phyloP scores from a whole-genome alignment of 2,888 invertebrate genomes.

The Pandemis cinnamomeana region DNA sequence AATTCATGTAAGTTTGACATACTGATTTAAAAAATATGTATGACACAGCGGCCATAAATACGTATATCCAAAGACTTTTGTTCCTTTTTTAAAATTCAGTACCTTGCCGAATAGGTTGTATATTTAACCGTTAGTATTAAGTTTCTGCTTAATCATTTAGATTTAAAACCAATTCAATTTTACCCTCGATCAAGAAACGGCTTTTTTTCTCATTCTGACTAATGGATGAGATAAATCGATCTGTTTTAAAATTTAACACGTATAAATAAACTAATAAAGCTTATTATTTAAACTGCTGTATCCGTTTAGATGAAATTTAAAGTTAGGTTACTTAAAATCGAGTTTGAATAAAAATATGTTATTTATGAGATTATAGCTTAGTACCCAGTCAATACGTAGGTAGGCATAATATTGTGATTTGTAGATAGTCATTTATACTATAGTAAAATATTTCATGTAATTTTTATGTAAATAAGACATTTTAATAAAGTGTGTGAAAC shows the following conservation, averaged over 20 bases:
- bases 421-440: slow-evolving; percentile 35
- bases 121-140: background rate
- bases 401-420: slow-evolving; percentile 37
- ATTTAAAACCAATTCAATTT: background rate
- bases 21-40: background rate
- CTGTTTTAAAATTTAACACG: background rate
- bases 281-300: background rate
- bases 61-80: slow-evolving; percentile 45
- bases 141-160: no score
- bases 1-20: background rate
- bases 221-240: background rate
- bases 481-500: slow-evolving; percentile 26
- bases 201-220: background rate
- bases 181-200: background rate
- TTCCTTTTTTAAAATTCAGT: slow-evolving; percentile 48
- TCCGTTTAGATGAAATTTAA: background rate
- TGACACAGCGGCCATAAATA: slow-evolving; percentile 57
- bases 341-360: slow-evolving; percentile 11
- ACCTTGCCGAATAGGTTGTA: slow-evolving; percentile 52
- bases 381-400: slow-evolving; percentile 35
- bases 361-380: slow-evolving; percentile 38
- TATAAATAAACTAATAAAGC: background rate
- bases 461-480: slow-evolving; percentile 28
- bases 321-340: slow-evolving; percentile 1
- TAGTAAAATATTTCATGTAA: slow-evolving; percentile 20